Percentiles rank a stretch among this genome's conserved stretches.
Evolutionary conservation across 2,113 vertebrate species (phyloP).

Genomic region (Synchiropus splendidus): DNA sequence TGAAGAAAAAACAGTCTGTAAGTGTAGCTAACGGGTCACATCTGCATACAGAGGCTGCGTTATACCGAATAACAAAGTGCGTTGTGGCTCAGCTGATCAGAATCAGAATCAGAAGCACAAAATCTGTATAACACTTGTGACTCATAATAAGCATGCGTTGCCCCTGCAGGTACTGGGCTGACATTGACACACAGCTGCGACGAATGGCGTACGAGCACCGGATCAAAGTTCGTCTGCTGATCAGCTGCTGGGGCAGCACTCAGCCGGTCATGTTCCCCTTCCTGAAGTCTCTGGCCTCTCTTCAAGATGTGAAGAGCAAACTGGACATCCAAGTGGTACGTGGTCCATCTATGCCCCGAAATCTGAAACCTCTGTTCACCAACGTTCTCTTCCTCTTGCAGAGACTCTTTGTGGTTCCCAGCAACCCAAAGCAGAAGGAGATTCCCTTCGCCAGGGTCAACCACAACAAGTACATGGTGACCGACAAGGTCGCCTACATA

Average conservation of each 20-base stretch:
- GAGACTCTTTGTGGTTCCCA: conserved; percentile 71
- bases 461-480: conserved; percentile 93
- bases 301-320: conserved; percentile 56
- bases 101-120: no score
- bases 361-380: neutral
- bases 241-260: conserved; percentile 75
- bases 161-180: conserved; percentile 75
- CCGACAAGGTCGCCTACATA: conserved; percentile 74
- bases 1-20: no score
- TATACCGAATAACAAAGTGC: no score
- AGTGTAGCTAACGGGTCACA: no score
- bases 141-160: no score
- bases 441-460: conserved; percentile 82
- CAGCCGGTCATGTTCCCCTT: conserved; percentile 72
- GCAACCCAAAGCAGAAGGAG: conserved; percentile 56
- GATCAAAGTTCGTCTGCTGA: conserved; percentile 64
- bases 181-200: conserved; percentile 72
- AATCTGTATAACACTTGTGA: neutral
- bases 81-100: no score
- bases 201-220: conserved; percentile 60
- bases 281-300: conserved; percentile 74
- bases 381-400: conserved; percentile 18
- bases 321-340: conserved; percentile 79
- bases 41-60: no score
- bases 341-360: neutral